These are phyloP conservation scores for Sphenodon punctatus DNA, from an alignment of 2,797 vertebrate genomes.

Conservation along the genomic window DNA sequence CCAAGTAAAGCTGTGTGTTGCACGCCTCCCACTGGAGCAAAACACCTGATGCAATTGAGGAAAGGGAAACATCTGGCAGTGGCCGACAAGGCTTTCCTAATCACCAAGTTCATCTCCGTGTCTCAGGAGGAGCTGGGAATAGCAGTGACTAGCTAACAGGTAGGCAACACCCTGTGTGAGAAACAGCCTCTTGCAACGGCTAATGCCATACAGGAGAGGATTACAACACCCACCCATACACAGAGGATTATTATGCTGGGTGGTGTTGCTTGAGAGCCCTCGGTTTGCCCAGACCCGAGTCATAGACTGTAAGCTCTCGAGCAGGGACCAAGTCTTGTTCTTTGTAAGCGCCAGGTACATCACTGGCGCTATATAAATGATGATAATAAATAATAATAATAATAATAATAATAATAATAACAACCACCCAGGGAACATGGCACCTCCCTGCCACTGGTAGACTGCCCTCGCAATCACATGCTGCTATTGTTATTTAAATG, in stretches of 20 bases:
- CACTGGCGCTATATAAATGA: too few relatives aligned
- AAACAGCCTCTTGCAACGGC: neutral
- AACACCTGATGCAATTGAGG: neutral
- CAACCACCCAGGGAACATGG: fast-evolving
- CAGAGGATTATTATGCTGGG: fast-evolving
- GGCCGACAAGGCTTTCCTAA: neutral
- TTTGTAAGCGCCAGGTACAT: too few relatives aligned
- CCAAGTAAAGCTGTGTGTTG: neutral
- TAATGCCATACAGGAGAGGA: neutral
- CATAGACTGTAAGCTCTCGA: too few relatives aligned
- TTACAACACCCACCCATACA: neutral
- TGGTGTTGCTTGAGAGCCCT: neutral
- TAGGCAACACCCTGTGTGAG: neutral
- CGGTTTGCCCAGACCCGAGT: neutral
- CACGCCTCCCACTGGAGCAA: neutral
- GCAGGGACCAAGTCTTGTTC: too few relatives aligned
- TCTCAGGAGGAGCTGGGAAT: neutral
- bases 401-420: too few relatives aligned
- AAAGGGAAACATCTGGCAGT: neutral
- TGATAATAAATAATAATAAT: too few relatives aligned
- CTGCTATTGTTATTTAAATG: neutral
- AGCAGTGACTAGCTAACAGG: neutral
- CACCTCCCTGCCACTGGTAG: neutral
- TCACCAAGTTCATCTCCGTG: neutral
- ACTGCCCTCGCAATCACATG: slow-evolving; percentile 13